Conservation (phyloP, 2,888 invertebrate genomes). For the Lasioglossum morio region DNA sequence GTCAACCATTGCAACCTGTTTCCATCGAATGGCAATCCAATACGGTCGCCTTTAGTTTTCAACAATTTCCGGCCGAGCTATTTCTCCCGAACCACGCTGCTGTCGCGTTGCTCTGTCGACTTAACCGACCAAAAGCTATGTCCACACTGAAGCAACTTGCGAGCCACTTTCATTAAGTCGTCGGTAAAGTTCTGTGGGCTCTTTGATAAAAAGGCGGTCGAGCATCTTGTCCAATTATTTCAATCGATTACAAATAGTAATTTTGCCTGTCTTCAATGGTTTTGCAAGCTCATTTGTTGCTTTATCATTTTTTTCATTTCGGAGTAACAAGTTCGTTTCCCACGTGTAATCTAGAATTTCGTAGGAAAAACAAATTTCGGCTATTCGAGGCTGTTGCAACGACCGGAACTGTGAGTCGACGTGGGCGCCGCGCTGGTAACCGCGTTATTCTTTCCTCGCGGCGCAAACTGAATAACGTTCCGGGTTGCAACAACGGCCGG, state of each 20-base stretch:
- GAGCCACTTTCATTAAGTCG: neutral
- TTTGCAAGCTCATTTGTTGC: no score
- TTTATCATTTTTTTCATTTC: no score
- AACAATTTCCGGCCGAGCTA: neutral
- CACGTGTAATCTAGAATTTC: no score
- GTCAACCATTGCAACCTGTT: constrained; percentile 1
- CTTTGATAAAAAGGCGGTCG: neutral
- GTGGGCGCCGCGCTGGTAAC: neutral
- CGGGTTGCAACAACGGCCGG: neutral
- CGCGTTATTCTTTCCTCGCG: constrained; percentile 17
- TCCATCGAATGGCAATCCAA: neutral
- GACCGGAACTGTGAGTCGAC: neutral
- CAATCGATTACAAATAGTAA: no score
- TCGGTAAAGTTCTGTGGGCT: neutral
- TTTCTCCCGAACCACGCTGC: neutral
- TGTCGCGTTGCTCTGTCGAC: neutral
- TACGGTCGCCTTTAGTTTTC: neutral
- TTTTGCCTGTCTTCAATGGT: no score
- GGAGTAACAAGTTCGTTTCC: no score
- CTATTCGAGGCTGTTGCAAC: no score
- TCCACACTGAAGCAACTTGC: neutral
- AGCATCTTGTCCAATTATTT: neutral
- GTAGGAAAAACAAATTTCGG: no score
- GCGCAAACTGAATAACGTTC: constrained; percentile 4
- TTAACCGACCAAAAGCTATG: neutral